Conservation (phyloP, 2,797 vertebrate genomes). For the Argyrosomus regius region DNA sequence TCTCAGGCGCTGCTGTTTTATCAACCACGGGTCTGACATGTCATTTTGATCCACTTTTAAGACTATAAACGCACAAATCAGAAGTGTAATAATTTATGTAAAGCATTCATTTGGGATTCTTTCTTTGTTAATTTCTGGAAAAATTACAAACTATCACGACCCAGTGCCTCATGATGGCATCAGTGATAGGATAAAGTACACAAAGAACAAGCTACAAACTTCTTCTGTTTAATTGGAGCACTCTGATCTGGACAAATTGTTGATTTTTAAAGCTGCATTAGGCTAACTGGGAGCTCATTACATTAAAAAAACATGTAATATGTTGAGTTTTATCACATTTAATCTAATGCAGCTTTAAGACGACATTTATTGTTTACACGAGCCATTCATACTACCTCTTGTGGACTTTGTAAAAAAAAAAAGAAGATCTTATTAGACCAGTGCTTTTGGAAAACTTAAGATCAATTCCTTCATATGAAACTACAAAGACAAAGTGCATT, state of each 20-base stretch:
- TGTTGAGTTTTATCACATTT: neutral
- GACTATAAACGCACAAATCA: constrained; percentile 63
- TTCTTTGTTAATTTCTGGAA: constrained; percentile 24
- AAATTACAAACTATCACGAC: constrained; percentile 22
- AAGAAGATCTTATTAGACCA: constrained; percentile 34
- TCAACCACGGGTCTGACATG: constrained; percentile 38
- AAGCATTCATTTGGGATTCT: constrained; percentile 38
- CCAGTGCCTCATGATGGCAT: constrained; percentile 31
- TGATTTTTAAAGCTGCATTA: constrained; percentile 16
- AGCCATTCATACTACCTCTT: constrained; percentile 75
- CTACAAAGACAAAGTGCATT: constrained; percentile 51
- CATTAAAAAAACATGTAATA: neutral
- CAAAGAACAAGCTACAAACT: neutral
- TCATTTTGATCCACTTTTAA: constrained; percentile 59
- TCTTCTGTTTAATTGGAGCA: constrained; percentile 17
- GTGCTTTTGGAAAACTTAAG: constrained; percentile 49
- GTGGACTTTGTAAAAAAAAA: constrained; percentile 56
- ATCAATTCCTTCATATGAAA: constrained; percentile 38
- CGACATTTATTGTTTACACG: constrained; percentile 67
- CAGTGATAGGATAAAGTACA: constrained; percentile 8
- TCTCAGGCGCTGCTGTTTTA: constrained; percentile 44
- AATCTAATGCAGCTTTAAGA: constrained; percentile 39
- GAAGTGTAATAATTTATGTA: constrained; percentile 66
- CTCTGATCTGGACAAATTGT: neutral
- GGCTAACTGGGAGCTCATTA: neutral